Conservation (phyloP, 2,888 invertebrate genomes). For the Brachyopa scutellaris region DNA sequence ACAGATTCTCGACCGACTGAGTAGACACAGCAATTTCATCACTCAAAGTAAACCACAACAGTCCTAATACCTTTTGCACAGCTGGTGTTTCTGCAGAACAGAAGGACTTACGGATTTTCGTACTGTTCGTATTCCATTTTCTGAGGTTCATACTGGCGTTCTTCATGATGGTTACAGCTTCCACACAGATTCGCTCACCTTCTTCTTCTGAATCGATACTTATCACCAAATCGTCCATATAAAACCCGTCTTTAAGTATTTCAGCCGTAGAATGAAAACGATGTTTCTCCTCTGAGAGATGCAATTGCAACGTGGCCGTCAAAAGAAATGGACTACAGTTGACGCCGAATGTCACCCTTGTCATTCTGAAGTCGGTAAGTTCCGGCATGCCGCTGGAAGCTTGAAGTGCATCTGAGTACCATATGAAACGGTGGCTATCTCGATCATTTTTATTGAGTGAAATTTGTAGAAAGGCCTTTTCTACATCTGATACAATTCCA, state of each 20-base stretch:
- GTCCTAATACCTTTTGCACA: constrained; percentile 28
- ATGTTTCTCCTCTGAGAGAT: background rate
- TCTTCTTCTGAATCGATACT: constrained; percentile 8
- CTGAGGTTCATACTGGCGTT: constrained; percentile 19
- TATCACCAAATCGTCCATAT: constrained; percentile 25
- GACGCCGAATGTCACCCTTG: constrained; percentile 33
- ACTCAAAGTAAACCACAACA: background rate
- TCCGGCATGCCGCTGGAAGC: background rate
- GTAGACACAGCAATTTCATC: constrained; percentile 20
- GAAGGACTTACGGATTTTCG: background rate
- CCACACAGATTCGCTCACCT: background rate
- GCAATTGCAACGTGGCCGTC: constrained; percentile 5
- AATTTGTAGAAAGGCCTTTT: constrained; percentile 22
- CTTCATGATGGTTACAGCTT: background rate
- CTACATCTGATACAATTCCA: constrained; percentile 32
- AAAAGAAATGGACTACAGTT: constrained; percentile 33
- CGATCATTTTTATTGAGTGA: background rate
- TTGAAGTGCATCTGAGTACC: background rate
- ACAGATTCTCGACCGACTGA: background rate
- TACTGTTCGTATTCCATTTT: constrained; percentile 28
- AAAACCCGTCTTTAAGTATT: constrained; percentile 2
- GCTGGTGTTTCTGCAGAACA: background rate
- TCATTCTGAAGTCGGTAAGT: constrained; percentile 16
- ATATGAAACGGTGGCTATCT: constrained; percentile 19
- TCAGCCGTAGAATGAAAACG: constrained; percentile 7